Conservation (phyloP, 2,113 vertebrate genomes). For the Mugil cephalus region DNA sequence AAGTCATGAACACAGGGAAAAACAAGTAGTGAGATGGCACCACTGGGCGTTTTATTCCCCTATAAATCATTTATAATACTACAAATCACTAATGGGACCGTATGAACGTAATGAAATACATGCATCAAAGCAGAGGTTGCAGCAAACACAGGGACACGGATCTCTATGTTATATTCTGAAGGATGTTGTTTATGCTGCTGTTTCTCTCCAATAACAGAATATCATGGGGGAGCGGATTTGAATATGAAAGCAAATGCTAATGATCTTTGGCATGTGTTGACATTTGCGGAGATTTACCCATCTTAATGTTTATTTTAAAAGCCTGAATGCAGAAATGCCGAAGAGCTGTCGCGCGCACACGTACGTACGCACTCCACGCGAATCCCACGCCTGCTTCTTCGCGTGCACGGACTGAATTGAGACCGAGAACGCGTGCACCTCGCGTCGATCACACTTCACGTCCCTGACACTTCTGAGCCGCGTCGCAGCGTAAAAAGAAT, state of each 20-base stretch:
- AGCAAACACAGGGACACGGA: slow-evolving; percentile 27
- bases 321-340: not conserved
- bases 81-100: slow-evolving; percentile 33
- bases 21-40: slow-evolving; percentile 15
- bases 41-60: slow-evolving; percentile 27
- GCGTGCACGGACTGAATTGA: not conserved
- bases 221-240: slow-evolving; percentile 46
- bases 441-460: slow-evolving; percentile 25
- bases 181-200: slow-evolving; percentile 37
- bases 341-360: slow-evolving; percentile 3
- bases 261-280: slow-evolving; percentile 46
- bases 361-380: slow-evolving; percentile 1
- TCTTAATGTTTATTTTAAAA: slow-evolving; percentile 58
- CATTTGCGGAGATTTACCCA: slow-evolving; percentile 50
- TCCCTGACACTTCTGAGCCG: slow-evolving; percentile 2
- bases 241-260: slow-evolving; percentile 70
- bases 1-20: slow-evolving; percentile 31
- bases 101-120: slow-evolving; percentile 52
- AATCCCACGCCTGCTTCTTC: not conserved
- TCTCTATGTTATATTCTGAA: slow-evolving; percentile 30
- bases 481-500: slow-evolving; percentile 19
- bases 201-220: slow-evolving; percentile 39
- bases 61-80: slow-evolving; percentile 42
- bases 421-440: not conserved
- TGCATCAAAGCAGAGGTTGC: slow-evolving; percentile 49